Evolutionary conservation across 2,888 invertebrate genomes (phyloP), one percentile per base, ranked within the genome.

Genomic region (Yponomeuta cagnagella): DNA sequence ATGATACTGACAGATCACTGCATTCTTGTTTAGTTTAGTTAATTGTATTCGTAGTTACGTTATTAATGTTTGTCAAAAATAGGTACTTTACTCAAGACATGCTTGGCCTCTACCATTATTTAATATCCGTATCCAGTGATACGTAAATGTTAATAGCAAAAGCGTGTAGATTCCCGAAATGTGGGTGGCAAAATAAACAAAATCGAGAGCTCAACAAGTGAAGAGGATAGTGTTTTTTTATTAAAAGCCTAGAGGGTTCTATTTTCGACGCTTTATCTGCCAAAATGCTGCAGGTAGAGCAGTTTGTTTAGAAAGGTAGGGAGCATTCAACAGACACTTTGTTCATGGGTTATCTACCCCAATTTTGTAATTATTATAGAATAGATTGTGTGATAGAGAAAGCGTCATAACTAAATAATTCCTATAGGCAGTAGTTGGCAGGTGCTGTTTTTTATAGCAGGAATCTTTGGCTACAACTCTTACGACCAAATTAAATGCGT

Each of bases 201-300:
- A 74, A 73, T 74, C 72, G 72, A 74, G 74, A 74, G 70, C 10
- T 75, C 73, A 74, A 77, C 74, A 75, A 77, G 74, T 75, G 73
- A 74, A 73, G 73, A 69, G 37, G 48, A n/a, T 5, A 6, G n/a
- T n/a, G 8, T 30, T 74, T 75, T 77, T 77, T 76, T 77, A 77
- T 67, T 74, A 77, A 76, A 77, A 74, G n/a, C 73, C 72, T 71
- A 64, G 66, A 71, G 69, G 64, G 71, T 63, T 71, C 71, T 8
- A 48, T 65, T 65, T 65, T 48, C n/a, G 23, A n/a, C 23, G 31
- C 58, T 52, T 58, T 70, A 63, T 70, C 52, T 15, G 12, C 70
- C 23, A 70, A 37, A 37, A 63, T 70, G 37, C 70, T 63, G 63
- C 70, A 70, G 70, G 70, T 70, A 70, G 70, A 70, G 5, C 52